These are phyloP conservation scores for Drosophila ficusphila DNA, from an alignment of 1,140 invertebrate genomes.

Conservation along the genomic window DNA sequence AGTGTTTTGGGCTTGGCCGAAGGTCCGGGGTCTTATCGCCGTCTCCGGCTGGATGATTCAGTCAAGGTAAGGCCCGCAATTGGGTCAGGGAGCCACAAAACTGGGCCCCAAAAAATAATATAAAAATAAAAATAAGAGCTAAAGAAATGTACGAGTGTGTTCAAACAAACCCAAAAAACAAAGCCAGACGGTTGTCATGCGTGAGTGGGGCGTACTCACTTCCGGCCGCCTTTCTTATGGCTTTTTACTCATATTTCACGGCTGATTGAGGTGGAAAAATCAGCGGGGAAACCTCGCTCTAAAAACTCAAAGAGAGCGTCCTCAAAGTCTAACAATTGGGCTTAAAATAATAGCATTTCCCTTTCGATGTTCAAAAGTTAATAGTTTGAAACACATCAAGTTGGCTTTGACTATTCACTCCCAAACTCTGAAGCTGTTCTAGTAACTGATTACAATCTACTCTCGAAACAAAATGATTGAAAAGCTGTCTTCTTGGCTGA, in stretches of 20 bases:
- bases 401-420: background rate
- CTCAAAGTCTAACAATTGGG: background rate
- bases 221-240: slow-evolving; percentile 21
- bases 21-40: slow-evolving; percentile 30
- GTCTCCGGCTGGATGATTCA: slow-evolving; percentile 35
- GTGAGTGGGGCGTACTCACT: slow-evolving; percentile 41
- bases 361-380: too few relatives aligned
- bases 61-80: slow-evolving; percentile 39
- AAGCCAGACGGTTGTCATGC: slow-evolving; percentile 29
- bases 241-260: slow-evolving; percentile 65
- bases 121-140: too few relatives aligned
- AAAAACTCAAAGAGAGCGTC: background rate
- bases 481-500: background rate
- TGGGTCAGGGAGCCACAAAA: slow-evolving; percentile 38
- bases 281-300: background rate
- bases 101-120: slow-evolving; percentile 4
- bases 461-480: background rate
- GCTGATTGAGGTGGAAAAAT: slow-evolving; percentile 49
- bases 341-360: background rate
- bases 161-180: background rate
- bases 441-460: too few relatives aligned
- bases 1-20: slow-evolving; percentile 16
- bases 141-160: background rate
- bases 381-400: background rate
- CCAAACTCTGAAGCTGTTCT: too few relatives aligned